phyloP scores from a whole-genome alignment of 2,888 invertebrate species.

The Chloroclystis v-ata region DNA sequence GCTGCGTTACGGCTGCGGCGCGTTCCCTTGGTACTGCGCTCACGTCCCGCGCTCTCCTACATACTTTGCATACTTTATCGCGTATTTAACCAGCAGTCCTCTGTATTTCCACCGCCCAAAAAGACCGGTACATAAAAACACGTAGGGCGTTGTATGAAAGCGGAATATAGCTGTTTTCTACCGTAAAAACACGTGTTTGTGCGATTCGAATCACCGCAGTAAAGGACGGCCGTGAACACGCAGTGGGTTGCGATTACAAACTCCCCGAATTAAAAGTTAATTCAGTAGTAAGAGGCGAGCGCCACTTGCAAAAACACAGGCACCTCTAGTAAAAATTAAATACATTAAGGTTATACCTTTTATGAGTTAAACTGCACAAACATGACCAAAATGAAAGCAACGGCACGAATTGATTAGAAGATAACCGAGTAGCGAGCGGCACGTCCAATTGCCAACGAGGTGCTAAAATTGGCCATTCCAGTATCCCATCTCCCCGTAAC shows the following conservation, averaged over 20 bases:
- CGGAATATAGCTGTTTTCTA: too few species aligned
- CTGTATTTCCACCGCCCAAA: not conserved
- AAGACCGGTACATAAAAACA: not conserved
- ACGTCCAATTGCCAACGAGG: not conserved
- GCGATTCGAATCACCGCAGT: not conserved
- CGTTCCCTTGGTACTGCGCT: not conserved
- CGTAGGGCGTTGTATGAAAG: too few species aligned
- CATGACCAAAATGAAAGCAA: not conserved
- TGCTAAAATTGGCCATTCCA: not conserved
- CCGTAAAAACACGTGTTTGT: too few species aligned
- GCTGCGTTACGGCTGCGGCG: not conserved
- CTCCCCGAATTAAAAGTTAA: not conserved
- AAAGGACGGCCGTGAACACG: not conserved
- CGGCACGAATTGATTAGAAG: not conserved
- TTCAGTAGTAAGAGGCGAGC: not conserved
- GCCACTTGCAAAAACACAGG: too few species aligned
- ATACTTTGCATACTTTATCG: not conserved
- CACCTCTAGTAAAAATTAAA: too few species aligned
- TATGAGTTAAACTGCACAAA: too few species aligned
- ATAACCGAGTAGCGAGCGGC: not conserved
- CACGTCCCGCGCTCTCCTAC: not conserved
- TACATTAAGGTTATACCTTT: too few species aligned
- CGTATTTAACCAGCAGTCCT: not conserved
- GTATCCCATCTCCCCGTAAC: not conserved
- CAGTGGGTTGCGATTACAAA: not conserved